phyloP scores from a whole-genome alignment of 2,888 invertebrate species.

The Siphlonurus alternatus region DNA sequence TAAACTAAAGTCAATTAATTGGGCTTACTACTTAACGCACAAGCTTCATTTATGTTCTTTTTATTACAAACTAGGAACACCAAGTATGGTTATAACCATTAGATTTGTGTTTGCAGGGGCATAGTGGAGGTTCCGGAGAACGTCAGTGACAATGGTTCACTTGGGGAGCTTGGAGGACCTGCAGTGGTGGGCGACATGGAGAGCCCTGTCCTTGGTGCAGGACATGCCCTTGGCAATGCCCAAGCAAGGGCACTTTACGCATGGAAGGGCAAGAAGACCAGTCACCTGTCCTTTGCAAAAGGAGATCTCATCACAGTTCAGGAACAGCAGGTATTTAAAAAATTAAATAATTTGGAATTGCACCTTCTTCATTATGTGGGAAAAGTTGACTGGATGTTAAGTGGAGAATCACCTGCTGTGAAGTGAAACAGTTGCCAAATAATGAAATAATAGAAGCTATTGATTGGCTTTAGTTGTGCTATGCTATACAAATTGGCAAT shows the following conservation, averaged over 20 bases:
- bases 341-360: not conserved
- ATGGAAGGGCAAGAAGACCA: constrained; percentile 39
- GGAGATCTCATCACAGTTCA: constrained; percentile 39
- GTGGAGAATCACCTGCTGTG: not conserved
- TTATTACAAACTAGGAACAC: no score
- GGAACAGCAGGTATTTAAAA: constrained; percentile 31
- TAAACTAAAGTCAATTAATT: no score
- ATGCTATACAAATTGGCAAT: no score
- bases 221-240: constrained; percentile 23
- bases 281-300: constrained; percentile 41
- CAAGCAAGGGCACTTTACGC: constrained; percentile 35
- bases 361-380: not conserved
- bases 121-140: constrained; percentile 58
- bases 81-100: no score
- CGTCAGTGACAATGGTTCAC: constrained; percentile 31
- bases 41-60: not conserved
- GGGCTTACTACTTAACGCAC: not conserved
- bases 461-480: not conserved
- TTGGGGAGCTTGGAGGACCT: constrained; percentile 20
- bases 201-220: constrained; percentile 12
- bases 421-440: not conserved
- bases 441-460: not conserved
- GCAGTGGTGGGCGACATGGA: constrained; percentile 14
- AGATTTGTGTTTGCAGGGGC: constrained; percentile 35
- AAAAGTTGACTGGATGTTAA: not conserved